Conservation (phyloP, 2,888 invertebrate species). For the Gasteruption jaculator region DNA sequence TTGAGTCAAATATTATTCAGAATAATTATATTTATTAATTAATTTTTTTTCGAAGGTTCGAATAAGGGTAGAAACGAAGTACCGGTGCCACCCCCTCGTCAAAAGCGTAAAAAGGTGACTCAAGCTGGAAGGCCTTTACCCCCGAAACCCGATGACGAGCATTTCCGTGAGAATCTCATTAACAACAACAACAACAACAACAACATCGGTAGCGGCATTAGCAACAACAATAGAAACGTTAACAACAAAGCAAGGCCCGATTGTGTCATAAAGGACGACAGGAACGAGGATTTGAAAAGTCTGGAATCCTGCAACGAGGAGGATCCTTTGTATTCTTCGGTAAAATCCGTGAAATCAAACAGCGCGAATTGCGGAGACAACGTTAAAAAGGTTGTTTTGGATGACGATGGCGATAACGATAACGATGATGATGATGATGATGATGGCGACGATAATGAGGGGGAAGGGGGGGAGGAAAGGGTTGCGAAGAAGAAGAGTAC, state of each 20-base stretch:
- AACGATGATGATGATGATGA: conserved; percentile 20
- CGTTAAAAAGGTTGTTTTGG: background rate
- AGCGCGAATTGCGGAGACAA: conserved; percentile 19
- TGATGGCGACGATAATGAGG: conserved; percentile 17
- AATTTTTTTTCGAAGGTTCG: no score
- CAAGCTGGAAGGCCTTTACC: conserved; percentile 40
- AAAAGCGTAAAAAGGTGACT: conserved; percentile 36
- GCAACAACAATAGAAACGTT: no score
- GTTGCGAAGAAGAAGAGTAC: background rate
- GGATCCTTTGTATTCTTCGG: conserved; percentile 42
- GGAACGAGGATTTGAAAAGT: conserved; percentile 16
- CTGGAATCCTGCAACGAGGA: conserved; percentile 24
- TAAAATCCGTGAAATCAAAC: conserved; percentile 26
- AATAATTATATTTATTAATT: no score
- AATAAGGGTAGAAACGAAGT: conserved; percentile 35
- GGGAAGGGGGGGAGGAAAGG: background rate
- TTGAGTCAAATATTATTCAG: no score
- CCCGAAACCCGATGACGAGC: conserved; percentile 39
- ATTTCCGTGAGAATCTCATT: no score
- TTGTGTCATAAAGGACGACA: conserved; percentile 14
- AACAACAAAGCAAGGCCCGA: conserved; percentile 8
- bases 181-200: no score
- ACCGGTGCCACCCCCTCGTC: conserved; percentile 46
- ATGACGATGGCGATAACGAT: conserved; percentile 9
- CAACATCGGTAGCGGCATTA: no score